phyloP scores from a whole-genome alignment of 2,113 vertebrate species.

The Cacatua alba region DNA sequence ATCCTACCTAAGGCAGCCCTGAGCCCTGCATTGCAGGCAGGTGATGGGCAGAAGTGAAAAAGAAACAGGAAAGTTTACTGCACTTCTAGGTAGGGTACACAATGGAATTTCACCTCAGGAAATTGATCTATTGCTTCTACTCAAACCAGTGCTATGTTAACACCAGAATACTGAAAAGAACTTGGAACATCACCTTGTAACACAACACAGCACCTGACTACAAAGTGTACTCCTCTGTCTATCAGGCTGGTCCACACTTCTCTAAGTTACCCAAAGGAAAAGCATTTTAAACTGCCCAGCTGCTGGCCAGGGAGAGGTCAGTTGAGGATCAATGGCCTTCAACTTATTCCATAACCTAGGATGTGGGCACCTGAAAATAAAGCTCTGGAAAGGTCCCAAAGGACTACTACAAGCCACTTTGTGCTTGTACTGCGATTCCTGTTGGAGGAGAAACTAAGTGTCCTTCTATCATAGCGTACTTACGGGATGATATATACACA shows the following conservation, averaged over 20 bases:
- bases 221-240: rapidly evolving
- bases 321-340: rapidly evolving
- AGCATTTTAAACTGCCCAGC: background rate
- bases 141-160: background rate
- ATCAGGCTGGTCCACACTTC: background rate
- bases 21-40: background rate
- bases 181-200: background rate
- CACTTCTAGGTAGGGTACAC: background rate
- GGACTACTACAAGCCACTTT: rapidly evolving
- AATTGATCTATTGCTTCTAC: background rate
- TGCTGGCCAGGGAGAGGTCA: background rate
- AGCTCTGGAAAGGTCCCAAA: background rate
- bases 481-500: rapidly evolving
- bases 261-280: background rate
- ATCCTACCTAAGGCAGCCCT: background rate
- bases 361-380: background rate
- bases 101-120: background rate
- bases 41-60: background rate
- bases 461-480: background rate
- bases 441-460: background rate
- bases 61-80: background rate
- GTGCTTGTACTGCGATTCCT: background rate
- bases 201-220: background rate
- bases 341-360: background rate
- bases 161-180: background rate